Conservation (phyloP, 2,888 invertebrate genomes). For the Pandemis heparana region DNA sequence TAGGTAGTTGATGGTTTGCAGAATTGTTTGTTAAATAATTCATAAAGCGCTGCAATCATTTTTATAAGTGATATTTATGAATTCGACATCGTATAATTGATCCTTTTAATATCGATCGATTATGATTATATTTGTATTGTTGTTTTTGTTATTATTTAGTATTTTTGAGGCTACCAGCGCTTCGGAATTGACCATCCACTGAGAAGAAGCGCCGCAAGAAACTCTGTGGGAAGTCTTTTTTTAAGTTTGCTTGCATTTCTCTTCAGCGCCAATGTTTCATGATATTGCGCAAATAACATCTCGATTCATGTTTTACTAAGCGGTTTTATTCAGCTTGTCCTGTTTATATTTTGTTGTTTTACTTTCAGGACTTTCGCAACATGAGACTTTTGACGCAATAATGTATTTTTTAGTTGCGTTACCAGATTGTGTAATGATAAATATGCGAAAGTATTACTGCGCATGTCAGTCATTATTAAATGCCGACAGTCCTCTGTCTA, state of each 20-base stretch:
- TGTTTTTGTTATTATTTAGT: conserved; percentile 14
- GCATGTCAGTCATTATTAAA: too few species aligned
- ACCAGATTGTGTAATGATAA: too few species aligned
- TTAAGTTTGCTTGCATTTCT: neutral
- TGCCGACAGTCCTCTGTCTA: too few species aligned
- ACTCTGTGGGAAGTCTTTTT: conserved; percentile 64
- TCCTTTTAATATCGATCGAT: conserved; percentile 23
- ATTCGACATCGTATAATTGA: conserved; percentile 30
- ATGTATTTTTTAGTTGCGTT: too few species aligned
- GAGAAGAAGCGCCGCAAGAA: conserved; percentile 82
- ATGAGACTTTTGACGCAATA: too few species aligned
- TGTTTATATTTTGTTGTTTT: too few species aligned
- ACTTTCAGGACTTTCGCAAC: too few species aligned
- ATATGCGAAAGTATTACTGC: too few species aligned
- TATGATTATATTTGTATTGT: neutral
- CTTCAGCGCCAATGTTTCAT: neutral
- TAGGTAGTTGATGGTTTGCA: neutral
- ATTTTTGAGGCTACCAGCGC: conserved; percentile 60
- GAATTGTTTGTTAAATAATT: neutral
- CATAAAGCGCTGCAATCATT: neutral
- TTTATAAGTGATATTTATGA: neutral
- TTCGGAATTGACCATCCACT: conserved; percentile 73
- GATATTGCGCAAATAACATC: neutral
- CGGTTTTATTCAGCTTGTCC: too few species aligned
- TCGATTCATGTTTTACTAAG: neutral